Percentiles rank a stretch among this genome's conserved stretches.
Conservation (phyloP, 1,140 invertebrate species). For the Drosophila nebulosa region DNA sequence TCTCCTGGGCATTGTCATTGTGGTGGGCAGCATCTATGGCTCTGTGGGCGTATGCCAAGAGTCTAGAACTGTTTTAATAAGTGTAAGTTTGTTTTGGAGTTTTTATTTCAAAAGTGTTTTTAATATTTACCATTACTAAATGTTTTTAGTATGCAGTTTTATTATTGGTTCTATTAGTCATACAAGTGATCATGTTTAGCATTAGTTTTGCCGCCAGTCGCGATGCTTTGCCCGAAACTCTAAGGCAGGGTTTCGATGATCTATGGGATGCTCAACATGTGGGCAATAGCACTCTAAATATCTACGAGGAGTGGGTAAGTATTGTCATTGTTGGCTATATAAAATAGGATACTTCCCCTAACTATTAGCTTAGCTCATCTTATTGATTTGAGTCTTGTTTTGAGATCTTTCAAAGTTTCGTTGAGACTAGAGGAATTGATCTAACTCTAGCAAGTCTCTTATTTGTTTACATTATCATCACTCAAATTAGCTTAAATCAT, state of each 20-base stretch:
- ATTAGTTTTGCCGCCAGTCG: constrained; percentile 59
- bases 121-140: not conserved
- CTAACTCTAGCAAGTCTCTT: no score
- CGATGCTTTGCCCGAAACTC: constrained; percentile 41
- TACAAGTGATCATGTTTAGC: constrained; percentile 69
- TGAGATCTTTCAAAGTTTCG: no score
- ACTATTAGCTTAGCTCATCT: no score
- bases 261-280: constrained; percentile 52
- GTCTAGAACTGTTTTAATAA: constrained; percentile 56
- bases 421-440: no score
- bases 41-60: constrained; percentile 44
- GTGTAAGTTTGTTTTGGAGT: constrained; percentile 28
- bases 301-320: constrained; percentile 72
- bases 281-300: constrained; percentile 45
- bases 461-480: no score
- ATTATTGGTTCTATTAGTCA: constrained; percentile 55
- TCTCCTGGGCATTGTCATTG: constrained; percentile 58
- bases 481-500: no score
- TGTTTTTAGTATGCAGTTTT: constrained; percentile 61
- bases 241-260: constrained; percentile 67
- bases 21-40: constrained; percentile 56
- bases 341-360: not conserved
- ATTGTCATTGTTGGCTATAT: not conserved
- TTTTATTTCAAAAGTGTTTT: not conserved
- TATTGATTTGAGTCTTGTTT: no score